Evolutionary conservation across 2,888 invertebrate species (phyloP).

Genomic region (Phragmatobia fuliginosa): DNA sequence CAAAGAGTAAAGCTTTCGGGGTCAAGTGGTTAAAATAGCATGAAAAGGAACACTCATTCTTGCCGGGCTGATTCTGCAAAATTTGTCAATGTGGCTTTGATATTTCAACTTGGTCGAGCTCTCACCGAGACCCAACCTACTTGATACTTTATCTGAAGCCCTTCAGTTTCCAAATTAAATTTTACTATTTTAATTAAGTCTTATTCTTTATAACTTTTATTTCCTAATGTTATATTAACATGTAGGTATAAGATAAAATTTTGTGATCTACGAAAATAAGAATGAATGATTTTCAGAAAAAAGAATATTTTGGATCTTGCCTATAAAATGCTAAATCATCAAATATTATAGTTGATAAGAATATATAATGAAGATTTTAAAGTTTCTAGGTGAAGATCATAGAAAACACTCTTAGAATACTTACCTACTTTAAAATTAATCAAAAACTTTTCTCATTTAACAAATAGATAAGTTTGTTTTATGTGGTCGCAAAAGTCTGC

Average conservation of each 20-base stretch:
- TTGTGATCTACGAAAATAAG: neutral
- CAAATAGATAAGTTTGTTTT: neutral
- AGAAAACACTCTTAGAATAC: neutral
- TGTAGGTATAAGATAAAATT: no score
- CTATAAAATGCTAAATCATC: neutral
- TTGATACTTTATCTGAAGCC: neutral
- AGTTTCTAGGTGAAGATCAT: neutral
- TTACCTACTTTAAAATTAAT: neutral
- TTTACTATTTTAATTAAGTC: no score
- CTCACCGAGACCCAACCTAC: neutral
- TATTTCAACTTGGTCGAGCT: neutral
- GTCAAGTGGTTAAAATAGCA: neutral
- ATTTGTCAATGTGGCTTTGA: neutral
- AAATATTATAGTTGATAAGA: neutral
- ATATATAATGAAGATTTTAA: neutral
- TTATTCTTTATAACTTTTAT: neutral
- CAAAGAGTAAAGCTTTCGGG: neutral
- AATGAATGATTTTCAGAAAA: neutral
- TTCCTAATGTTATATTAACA: no score
- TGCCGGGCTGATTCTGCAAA: neutral
- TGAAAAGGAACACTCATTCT: neutral
- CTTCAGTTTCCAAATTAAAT: neutral
- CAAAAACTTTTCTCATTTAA: neutral
- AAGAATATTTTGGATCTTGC: neutral
- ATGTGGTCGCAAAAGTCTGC: conserved; percentile 3